A percentile compares a stretch with the other conserved stretches of the same genome.
Evolutionary conservation across 1,140 invertebrate genomes (phyloP).

Genomic region (Gryllus bimaculatus): DNA sequence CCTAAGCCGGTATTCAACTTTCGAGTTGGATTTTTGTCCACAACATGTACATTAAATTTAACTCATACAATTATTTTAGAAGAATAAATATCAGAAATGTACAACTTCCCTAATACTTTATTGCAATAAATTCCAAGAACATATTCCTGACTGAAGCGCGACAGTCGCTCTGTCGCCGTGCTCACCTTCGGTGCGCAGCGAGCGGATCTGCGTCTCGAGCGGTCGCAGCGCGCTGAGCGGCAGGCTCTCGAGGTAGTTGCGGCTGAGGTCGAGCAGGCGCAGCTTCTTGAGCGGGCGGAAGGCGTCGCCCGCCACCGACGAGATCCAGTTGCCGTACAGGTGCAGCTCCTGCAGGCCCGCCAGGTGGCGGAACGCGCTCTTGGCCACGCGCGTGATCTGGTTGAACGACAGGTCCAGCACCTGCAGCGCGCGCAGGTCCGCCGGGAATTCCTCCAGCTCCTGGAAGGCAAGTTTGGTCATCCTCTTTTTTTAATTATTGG

Average conservation of each 20-base stretch:
- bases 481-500: too few relatives aligned
- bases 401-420: conserved; percentile 75
- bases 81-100: too few relatives aligned
- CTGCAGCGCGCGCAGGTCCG: conserved; percentile 64
- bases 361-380: conserved; percentile 54
- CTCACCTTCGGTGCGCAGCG: conserved; percentile 66
- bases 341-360: conserved; percentile 63
- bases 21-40: too few relatives aligned
- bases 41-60: too few relatives aligned
- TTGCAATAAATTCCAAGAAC: conserved; percentile 38
- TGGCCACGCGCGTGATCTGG: conserved; percentile 65
- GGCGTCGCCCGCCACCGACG: conserved; percentile 62
- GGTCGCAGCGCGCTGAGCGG: conserved; percentile 63
- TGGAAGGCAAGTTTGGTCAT: neutral
- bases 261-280: conserved; percentile 67
- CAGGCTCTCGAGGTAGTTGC: conserved; percentile 73
- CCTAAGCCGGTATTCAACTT: too few relatives aligned
- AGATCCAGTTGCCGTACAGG: conserved; percentile 74
- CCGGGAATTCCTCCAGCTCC: conserved; percentile 73
- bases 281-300: conserved; percentile 72
- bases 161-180: conserved; percentile 6
- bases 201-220: conserved; percentile 70
- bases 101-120: too few relatives aligned
- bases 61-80: too few relatives aligned
- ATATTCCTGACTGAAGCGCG: too few relatives aligned